phyloP scores from a whole-genome alignment of 2,888 invertebrate species.

The Pseudococcus viburni region DNA sequence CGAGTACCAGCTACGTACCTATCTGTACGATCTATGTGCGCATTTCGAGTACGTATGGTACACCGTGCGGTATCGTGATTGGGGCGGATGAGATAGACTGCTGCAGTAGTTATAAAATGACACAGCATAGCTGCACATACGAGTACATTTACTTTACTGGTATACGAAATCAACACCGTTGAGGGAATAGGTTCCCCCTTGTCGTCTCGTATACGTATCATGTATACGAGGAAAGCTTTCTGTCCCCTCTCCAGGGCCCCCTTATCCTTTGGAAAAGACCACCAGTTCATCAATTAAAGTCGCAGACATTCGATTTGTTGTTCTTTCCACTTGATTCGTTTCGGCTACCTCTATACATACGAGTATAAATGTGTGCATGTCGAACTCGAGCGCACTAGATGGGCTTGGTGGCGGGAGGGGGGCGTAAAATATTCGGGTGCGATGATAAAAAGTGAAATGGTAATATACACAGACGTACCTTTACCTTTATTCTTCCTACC shows the following conservation, averaged over 20 bases:
- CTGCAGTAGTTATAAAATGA: not conserved
- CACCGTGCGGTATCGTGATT: too few species aligned
- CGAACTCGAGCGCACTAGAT: not conserved
- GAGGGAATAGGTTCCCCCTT: not conserved
- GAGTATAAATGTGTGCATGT: not conserved
- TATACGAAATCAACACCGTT: not conserved
- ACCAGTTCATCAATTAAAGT: slow-evolving; percentile 4
- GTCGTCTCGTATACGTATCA: too few species aligned
- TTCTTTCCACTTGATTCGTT: slow-evolving; percentile 6
- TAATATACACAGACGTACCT: not conserved
- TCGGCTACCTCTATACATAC: not conserved
- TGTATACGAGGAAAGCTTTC: too few species aligned
- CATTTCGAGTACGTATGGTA: not conserved
- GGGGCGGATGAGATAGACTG: too few species aligned
- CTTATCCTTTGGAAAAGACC: not conserved
- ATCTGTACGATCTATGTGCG: not conserved
- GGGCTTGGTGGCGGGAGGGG: not conserved
- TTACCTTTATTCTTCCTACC: not conserved
- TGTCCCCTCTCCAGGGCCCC: not conserved
- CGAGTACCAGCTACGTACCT: not conserved
- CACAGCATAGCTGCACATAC: too few species aligned
- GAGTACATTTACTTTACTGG: too few species aligned
- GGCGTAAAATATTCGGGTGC: not conserved
- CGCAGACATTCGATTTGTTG: not conserved
- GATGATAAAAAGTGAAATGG: not conserved